These are phyloP conservation scores for Dyspetes luteomarginatus DNA, from an alignment of 2,888 invertebrate species.

Conservation along the genomic window DNA sequence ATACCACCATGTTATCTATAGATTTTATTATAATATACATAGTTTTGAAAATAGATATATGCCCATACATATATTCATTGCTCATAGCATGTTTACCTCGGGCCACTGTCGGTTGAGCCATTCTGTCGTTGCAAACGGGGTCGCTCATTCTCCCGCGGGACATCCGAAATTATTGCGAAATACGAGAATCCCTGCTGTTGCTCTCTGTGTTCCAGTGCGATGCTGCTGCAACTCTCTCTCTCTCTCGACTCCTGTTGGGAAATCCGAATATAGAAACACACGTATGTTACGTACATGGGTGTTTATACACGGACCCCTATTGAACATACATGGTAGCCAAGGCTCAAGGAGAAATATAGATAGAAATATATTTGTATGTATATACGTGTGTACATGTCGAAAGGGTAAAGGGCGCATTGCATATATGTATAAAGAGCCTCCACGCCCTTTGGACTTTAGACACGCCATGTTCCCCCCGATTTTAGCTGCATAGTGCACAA, in stretches of 20 bases:
- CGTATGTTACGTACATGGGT: conserved; percentile 18
- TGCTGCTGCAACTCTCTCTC: neutral
- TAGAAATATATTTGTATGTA: conserved; percentile 9
- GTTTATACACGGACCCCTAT: neutral
- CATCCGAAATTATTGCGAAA: conserved; percentile 61
- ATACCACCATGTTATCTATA: too few species aligned
- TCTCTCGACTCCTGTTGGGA: conserved; percentile 27
- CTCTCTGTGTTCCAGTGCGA: neutral
- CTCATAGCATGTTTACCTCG: conserved; percentile 19
- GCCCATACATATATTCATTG: neutral
- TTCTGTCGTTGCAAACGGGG: conserved; percentile 30
- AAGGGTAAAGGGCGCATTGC: too few species aligned
- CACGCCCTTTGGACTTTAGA: too few species aligned
- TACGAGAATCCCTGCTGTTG: conserved; percentile 45
- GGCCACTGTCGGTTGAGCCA: conserved; percentile 42
- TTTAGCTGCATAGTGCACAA: conserved; percentile 23
- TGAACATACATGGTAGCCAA: neutral
- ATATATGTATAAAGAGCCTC: too few species aligned
- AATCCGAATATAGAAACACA: conserved; percentile 29
- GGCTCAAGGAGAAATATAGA: conserved; percentile 17
- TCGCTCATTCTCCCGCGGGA: conserved; percentile 48
- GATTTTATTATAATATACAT: neutral
- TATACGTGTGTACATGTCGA: neutral
- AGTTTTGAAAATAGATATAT: neutral
- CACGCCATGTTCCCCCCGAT: neutral